Evolutionary conservation across 2,113 vertebrate species (phyloP).

Genomic region (Sorex fumeus): DNA sequence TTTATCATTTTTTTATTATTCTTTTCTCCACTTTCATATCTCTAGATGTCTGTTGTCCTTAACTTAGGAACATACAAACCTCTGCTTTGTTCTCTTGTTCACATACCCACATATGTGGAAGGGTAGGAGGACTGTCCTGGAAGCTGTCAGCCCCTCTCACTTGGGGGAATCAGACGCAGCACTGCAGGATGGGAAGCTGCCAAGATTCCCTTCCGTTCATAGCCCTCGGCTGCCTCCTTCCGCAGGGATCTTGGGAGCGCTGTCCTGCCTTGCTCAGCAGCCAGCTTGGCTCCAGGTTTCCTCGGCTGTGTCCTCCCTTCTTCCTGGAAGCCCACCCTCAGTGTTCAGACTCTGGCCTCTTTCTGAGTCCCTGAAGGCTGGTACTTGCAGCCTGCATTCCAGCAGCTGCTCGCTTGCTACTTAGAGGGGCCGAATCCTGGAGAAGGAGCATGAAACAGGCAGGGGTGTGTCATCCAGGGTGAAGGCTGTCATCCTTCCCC

Average conservation of each 20-base stretch:
- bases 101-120: too few species aligned
- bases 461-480: neutral
- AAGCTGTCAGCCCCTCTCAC: neutral
- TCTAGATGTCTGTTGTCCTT: neutral
- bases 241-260: too few species aligned
- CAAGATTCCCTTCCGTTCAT: too few species aligned
- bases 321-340: slow-evolving; percentile 7
- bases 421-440: neutral
- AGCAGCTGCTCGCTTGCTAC: neutral
- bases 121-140: neutral
- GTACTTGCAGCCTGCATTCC: neutral
- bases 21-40: neutral
- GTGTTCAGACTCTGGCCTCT: neutral
- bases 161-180: neutral
- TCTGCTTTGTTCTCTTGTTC: neutral
- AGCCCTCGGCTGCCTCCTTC: too few species aligned
- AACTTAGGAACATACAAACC: neutral
- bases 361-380: neutral
- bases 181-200: too few species aligned
- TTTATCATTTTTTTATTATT: too few species aligned
- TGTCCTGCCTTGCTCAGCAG: too few species aligned
- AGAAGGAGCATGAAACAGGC: neutral
- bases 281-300: neutral
- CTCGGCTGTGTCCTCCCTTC: neutral
- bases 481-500: neutral